A percentile compares a stretch with the other conserved stretches of the same genome.
Evolutionary conservation across 2,888 invertebrate species (phyloP).

Genomic region (Andrena trimmerana): DNA sequence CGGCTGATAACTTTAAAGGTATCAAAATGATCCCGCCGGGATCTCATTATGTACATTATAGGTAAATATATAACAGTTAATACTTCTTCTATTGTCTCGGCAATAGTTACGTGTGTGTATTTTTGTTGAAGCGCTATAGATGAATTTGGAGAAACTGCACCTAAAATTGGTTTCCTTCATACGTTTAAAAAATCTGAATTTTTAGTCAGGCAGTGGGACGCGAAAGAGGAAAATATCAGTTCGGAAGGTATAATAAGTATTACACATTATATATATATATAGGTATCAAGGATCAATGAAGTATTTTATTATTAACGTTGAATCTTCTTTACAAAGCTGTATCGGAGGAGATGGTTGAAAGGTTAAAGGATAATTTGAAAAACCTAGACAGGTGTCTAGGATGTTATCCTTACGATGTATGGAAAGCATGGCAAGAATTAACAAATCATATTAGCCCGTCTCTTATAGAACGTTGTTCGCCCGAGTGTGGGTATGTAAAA

Average conservation of each 20-base stretch:
- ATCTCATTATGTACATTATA: slow-evolving; percentile 96
- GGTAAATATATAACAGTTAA: slow-evolving; percentile 84
- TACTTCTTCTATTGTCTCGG: slow-evolving; percentile 73
- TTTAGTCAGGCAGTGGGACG: slow-evolving; percentile 95
- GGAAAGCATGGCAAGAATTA: slow-evolving; percentile 94
- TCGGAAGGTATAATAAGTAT: slow-evolving; percentile 82
- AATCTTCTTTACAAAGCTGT: slow-evolving; percentile 83
- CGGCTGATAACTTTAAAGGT: slow-evolving; percentile 96
- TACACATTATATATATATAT: neutral
- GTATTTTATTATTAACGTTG: slow-evolving; percentile 14
- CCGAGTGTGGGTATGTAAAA: slow-evolving; percentile 88
- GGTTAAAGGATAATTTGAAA: slow-evolving; percentile 89
- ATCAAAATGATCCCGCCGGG: slow-evolving; percentile 99
- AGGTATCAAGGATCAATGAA: neutral
- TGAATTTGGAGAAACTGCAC: slow-evolving; percentile 86
- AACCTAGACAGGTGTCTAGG: slow-evolving; percentile 93
- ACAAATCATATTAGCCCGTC: slow-evolving; percentile 86
- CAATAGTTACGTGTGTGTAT: slow-evolving; percentile 51
- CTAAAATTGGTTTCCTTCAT: slow-evolving; percentile 94
- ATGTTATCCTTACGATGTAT: slow-evolving; percentile 96
- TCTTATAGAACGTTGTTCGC: slow-evolving; percentile 88
- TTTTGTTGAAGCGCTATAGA: slow-evolving; percentile 85
- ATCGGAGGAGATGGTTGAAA: slow-evolving; percentile 88
- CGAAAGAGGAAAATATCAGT: slow-evolving; percentile 90
- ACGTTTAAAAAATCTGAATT: slow-evolving; percentile 93